Base-by-base conservation (phyloP, 1,140 invertebrate genomes). In the Halyomorpha halys region DNA sequence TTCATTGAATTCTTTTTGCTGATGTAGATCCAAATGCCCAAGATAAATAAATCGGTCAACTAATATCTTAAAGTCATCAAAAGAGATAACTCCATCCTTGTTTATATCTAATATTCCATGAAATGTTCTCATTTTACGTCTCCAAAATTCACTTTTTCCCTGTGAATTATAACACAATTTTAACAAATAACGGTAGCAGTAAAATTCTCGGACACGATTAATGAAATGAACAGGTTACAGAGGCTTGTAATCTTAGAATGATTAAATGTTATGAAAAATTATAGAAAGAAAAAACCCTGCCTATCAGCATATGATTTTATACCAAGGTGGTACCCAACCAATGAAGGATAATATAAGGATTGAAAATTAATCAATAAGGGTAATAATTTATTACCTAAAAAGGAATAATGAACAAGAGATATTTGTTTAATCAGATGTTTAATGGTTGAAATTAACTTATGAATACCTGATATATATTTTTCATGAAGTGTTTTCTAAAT, bases 81-180 rank as follows among this genome's bases (percentile, higher is more conserved):
- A 89, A 2, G 86, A 88, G 66, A 90, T 71, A 54, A 90, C 81
- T n/a, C 89, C 87, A 70, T 91, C 89, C 71, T 89, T 89, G 74
- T 91, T 89, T 8, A 91, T 80, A 72, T 91, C 89, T 68, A 91
- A 75, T 68, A 89, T 83, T 66, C 82, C 82, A 73, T 90, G 87
- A 56, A 89, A 79, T 18, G 86, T 89, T 34, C 92, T 85, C 81
- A 95, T 93, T 74, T 93, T 92, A 68, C 84, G 79, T 65, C 85
- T 78, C 91, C 92, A 96, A 76, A 96, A 94, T 66, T 86, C 82
- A 4, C 89, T 87, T 63, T 81, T 78, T 25, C 86, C 87, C 82
- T 94, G 71, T 47, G 79, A 83, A 47, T 13, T 44, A 47, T 15
- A 25, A 64, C 13, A 39, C 2, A 30, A 30, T 4, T 4, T 4